These are phyloP conservation scores for Pelobates fuscus DNA, from an alignment of 2,113 vertebrate genomes.

Conservation along the genomic window DNA sequence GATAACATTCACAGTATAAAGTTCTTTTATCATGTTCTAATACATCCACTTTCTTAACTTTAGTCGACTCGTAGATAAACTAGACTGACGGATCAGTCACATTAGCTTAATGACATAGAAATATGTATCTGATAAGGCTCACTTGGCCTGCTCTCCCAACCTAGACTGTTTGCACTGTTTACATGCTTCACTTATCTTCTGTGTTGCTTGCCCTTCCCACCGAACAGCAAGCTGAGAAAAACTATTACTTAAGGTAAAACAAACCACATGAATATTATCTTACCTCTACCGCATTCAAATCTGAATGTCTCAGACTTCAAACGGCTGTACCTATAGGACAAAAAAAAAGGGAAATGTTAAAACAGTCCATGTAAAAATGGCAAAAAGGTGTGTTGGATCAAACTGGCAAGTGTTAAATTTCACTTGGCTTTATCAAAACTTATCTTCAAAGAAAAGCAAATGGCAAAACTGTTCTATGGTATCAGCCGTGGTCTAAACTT, in stretches of 20 bases:
- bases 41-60: constrained; percentile 13
- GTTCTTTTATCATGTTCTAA: constrained; percentile 1
- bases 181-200: background rate
- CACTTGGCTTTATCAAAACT: too few relatives aligned
- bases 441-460: too few relatives aligned
- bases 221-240: background rate
- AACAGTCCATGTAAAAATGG: background rate
- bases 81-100: background rate
- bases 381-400: too few relatives aligned
- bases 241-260: background rate
- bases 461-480: too few relatives aligned
- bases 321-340: too few relatives aligned
- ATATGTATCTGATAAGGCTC: background rate
- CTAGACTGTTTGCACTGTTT: background rate
- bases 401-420: too few relatives aligned
- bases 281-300: background rate
- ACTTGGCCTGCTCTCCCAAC: background rate
- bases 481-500: too few relatives aligned
- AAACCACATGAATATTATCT: background rate
- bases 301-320: too few relatives aligned
- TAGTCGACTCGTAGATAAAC: background rate
- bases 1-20: constrained; percentile 26
- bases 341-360: background rate
- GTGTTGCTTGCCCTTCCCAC: background rate
- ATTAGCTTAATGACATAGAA: background rate